Evolutionary conservation across 2,888 invertebrate species (phyloP).

Genomic region (Aquatica leii): DNA sequence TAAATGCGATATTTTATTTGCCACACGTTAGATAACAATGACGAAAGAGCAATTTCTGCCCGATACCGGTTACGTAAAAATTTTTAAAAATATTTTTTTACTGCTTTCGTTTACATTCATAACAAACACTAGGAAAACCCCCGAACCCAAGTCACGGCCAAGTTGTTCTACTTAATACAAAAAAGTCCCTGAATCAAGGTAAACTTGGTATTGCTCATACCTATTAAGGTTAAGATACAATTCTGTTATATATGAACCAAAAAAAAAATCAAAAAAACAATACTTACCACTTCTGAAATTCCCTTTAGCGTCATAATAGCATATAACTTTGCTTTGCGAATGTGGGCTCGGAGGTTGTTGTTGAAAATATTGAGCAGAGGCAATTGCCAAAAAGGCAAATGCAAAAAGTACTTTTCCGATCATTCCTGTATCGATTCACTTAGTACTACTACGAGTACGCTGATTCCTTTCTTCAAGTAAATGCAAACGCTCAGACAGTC

Average conservation of each 20-base stretch:
- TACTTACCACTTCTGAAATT: conserved; percentile 71
- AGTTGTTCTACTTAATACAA: conserved; percentile 16
- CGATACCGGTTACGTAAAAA: no score
- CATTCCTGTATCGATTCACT: conserved; percentile 6
- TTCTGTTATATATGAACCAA: not conserved
- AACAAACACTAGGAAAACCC: no score
- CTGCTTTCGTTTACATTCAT: no score
- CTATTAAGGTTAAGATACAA: not conserved
- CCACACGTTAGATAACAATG: not conserved
- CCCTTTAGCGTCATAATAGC: conserved; percentile 77
- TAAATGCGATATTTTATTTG: no score
- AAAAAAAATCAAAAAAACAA: conserved; percentile 13
- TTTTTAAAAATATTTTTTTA: no score
- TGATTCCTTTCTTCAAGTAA: conserved; percentile 25
- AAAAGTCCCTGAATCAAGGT: conserved; percentile 20
- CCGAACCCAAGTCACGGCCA: conserved; percentile 18
- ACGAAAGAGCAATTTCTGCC: no score
- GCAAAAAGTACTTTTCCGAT: conserved; percentile 23
- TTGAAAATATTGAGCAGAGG: conserved; percentile 7
- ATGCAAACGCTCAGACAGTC: conserved; percentile 17
- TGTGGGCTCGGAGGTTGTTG: not conserved
- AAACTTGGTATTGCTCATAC: conserved; percentile 5
- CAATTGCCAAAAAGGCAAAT: conserved; percentile 39
- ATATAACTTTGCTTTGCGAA: conserved; percentile 67
- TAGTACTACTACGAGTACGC: conserved; percentile 3